Conservation (phyloP, 1,140 invertebrate species). For the honey bee (Apis mellifera) region Amel_HAv3.1 CM009935.2:4244001-4244500, state of each 20-base stretch:
- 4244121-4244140: constrained; percentile 45
- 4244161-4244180: neutral
- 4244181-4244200: neutral
- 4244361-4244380: constrained; percentile 71
- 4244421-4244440: constrained; percentile 66
- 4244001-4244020: neutral
- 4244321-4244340: constrained; percentile 77
- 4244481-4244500: neutral
- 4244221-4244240: constrained; percentile 28
- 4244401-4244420: constrained; percentile 70
- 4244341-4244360: constrained; percentile 71
- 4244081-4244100: neutral
- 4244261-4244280: constrained; percentile 71
- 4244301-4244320: constrained; percentile 72
- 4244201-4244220: too few relatives aligned
- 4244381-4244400: constrained; percentile 66
- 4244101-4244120: neutral
- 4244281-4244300: constrained; percentile 72
- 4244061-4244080: neutral
- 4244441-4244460: constrained; percentile 48
- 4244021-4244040: neutral
- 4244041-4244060: neutral
- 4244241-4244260: constrained; percentile 68
- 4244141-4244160: neutral
- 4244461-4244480: constrained; percentile 25